Base-by-base conservation (phyloP, 2,113 vertebrate species). In the Xenus cinereus region DNA sequence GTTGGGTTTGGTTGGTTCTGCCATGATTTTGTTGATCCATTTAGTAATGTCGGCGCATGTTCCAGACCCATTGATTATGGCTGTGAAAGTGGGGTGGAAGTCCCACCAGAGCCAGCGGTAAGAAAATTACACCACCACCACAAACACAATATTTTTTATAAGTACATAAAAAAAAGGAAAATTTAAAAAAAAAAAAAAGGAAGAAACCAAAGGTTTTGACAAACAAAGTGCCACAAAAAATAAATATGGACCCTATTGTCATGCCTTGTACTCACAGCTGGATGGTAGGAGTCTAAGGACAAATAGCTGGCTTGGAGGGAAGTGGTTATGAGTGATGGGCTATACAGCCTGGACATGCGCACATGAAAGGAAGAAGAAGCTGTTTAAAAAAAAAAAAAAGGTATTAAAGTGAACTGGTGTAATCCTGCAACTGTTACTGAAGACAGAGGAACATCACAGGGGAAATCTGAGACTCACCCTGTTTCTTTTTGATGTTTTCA, bases 201-300 rank as follows among this genome's bases (percentile, higher is more conserved):
- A 97, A 97, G 97, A 98, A 99, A 99, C 98, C 99, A 99, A 99
- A 99, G 99, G 98, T 98, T 98, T 98, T 97, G 97, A 97, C 98
- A 97, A 97, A 96, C 84, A 97, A 98, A 98, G 97, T 98, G 98
- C 98, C 98, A 98, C 97, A 97, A 95, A 87, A 89, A 66, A 98
- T 63, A 74, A 84, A 87, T 73, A 78, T 72, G 94, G 95, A 91
- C 85, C 96, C 95, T 97, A 91, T 95, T 91, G 94, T 94, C 84
- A 94, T 95, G 94, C 85, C 84, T 93, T 94, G 94, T 96, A 87
- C 83, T 95, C 92, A 67, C 96, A 96, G 90, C 94, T 92, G 96
- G 95, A 93, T 92, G 66, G 94, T 95, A 76, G 93, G 92, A 95
- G 93, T 89, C 93, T 95, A 33, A 82, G 84, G 97, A 93, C 76